These are phyloP conservation scores for Drosophila maculinotata DNA, from an alignment of 2,888 invertebrate genomes.

Conservation along the genomic window DNA sequence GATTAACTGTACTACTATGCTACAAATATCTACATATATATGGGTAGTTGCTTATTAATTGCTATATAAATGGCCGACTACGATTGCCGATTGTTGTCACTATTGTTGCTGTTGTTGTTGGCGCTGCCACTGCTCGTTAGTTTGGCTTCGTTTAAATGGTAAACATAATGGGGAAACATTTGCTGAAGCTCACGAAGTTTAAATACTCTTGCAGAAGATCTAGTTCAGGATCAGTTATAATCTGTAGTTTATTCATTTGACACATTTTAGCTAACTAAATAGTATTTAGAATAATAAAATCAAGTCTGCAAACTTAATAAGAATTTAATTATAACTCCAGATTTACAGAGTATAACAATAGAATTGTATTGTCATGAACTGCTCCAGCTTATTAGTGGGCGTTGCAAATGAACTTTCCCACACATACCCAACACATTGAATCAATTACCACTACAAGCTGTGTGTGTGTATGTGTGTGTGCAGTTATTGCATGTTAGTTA, in stretches of 20 bases:
- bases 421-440: constrained; percentile 67
- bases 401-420: constrained; percentile 81
- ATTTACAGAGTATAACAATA: constrained; percentile 55
- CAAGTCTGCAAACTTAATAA: not conserved
- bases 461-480: constrained; percentile 30
- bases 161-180: constrained; percentile 31
- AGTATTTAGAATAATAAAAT: not conserved
- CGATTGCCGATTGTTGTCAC: constrained; percentile 59
- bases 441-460: constrained; percentile 59
- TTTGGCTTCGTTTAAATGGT: constrained; percentile 48
- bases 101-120: constrained; percentile 24
- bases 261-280: too few relatives aligned
- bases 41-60: constrained; percentile 65
- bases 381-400: constrained; percentile 63
- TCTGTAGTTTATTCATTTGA: too few relatives aligned
- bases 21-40: constrained; percentile 22
- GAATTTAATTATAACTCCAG: not conserved
- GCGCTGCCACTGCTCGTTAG: constrained; percentile 66
- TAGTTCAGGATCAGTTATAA: too few relatives aligned
- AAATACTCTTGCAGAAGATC: constrained; percentile 34
- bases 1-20: constrained; percentile 33
- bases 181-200: not conserved
- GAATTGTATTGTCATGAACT: constrained; percentile 63
- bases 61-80: constrained; percentile 73
- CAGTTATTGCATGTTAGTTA: constrained; percentile 74